These are phyloP conservation scores for Mus caroli DNA, from an alignment of 2,797 vertebrate species.

Conservation along the genomic window DNA sequence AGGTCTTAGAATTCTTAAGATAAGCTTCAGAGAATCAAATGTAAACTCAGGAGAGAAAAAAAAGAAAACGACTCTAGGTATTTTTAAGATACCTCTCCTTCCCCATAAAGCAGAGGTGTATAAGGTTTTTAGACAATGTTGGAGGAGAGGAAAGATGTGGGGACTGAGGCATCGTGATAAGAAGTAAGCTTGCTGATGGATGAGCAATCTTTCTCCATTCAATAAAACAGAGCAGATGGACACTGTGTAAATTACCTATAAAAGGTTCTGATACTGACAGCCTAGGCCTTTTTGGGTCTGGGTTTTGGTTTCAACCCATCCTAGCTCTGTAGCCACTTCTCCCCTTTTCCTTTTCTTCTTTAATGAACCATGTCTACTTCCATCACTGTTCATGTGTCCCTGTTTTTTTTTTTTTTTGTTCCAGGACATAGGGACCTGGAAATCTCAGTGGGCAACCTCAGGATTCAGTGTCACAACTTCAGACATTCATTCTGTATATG, in stretches of 20 bases:
- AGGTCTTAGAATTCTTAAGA: slow-evolving; percentile 78
- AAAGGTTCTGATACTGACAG: neutral
- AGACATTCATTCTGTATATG: slow-evolving; percentile 40
- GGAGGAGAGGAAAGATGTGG: neutral
- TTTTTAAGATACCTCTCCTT: slow-evolving; percentile 46
- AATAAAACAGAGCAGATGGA: neutral
- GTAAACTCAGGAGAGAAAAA: slow-evolving; percentile 14
- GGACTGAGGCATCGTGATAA: neutral
- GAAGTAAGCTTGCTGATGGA: neutral
- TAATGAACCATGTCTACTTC: neutral
- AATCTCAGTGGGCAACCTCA: neutral
- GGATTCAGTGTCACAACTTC: neutral
- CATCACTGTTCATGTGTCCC: neutral
- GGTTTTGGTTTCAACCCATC: neutral
- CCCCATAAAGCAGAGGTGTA: neutral
- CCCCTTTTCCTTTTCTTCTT: neutral
- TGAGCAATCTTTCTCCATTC: too few species aligned
- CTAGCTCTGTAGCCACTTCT: neutral
- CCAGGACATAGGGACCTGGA: neutral
- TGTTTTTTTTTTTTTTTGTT: neutral
- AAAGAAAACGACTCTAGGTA: slow-evolving; percentile 61
- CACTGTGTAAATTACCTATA: neutral
- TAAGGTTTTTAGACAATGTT: slow-evolving; percentile 35
- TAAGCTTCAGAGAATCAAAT: slow-evolving; percentile 70
- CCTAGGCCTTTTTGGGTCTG: neutral